Base-by-base conservation (phyloP, 2,113 vertebrate genomes). In the Hystrix brachyura region DNA sequence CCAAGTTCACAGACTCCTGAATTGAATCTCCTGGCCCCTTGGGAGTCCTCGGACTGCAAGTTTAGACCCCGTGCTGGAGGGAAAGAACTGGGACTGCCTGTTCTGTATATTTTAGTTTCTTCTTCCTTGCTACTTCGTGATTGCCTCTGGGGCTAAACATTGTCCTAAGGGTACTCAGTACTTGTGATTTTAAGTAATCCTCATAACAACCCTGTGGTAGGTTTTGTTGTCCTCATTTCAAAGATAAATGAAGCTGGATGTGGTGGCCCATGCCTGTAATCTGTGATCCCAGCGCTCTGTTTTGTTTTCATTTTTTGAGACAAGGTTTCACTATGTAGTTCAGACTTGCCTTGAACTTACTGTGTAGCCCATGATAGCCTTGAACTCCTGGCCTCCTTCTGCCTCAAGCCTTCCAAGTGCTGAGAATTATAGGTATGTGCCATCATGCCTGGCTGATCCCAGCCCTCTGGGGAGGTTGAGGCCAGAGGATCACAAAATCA, bases 171-270 rank as follows among this genome's bases (percentile, higher is more conserved):
- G 15, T 46, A 38, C 46, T 91, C 15, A 55, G 76, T 34, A 76
- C 43, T 55, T 8, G 17, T 74, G 85, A 76, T 43, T 83, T 93
- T 83, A 71, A 18, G 0, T 87, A 74, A 85, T 86, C 71, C 80
- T 89, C 43, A 23, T 46, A 69, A 38, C 43, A 74, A 14, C 43
- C 29, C 69, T 72, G 12, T 43, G 27, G 23, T 80, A 53, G 67
- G 34, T 43, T 62, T 43, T 83, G 12, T 92, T 92, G 79, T 81
- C 71, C 9, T 62, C 62, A 53, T 94, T 83, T 97, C 78, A 87
- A 82, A 96, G 72, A 64, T 65, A 80, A 94, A 64, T 89, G 48
- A 79, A 78, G 15, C 25, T 27, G 46, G 25, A 17, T 13, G 1
- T 48, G 17, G 48, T 53, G 76, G 29, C 29, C 76, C 76, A 79